phyloP scores from a whole-genome alignment of 2,888 invertebrate species.

The Latrodectus hesperus region DNA sequence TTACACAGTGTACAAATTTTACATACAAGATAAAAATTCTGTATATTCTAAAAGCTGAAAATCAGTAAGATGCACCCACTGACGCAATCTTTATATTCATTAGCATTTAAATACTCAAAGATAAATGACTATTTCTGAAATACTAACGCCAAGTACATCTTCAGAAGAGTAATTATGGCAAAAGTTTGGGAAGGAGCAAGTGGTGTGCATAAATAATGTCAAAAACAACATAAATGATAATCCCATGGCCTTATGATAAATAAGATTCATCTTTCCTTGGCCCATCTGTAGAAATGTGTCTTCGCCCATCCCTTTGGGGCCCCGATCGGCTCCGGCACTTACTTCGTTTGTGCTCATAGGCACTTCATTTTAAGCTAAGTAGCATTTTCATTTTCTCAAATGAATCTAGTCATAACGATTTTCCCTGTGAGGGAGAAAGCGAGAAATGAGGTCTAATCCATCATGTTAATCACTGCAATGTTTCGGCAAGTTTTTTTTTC shows the following conservation, averaged over 20 bases:
- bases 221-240: constrained; percentile 1
- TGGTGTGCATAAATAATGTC: not conserved
- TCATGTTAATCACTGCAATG: constrained; percentile 53
- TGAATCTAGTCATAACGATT: constrained; percentile 45
- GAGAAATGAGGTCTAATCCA: constrained; percentile 43
- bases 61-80: no score
- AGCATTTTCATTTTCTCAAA: constrained; percentile 44
- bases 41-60: no score
- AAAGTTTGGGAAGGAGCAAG: not conserved
- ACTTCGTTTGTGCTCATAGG: constrained; percentile 4
- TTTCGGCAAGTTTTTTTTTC: constrained; percentile 34
- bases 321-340: not conserved
- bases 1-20: no score
- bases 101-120: no score
- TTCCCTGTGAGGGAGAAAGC: not conserved
- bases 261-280: not conserved
- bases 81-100: no score
- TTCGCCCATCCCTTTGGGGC: not conserved
- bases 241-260: not conserved
- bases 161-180: not conserved
- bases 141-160: not conserved
- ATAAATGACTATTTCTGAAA: no score
- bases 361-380: constrained; percentile 30
- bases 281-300: no score
- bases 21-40: no score